phyloP scores from a whole-genome alignment of 2,113 vertebrate species.

The Festucalex cinctus region DNA sequence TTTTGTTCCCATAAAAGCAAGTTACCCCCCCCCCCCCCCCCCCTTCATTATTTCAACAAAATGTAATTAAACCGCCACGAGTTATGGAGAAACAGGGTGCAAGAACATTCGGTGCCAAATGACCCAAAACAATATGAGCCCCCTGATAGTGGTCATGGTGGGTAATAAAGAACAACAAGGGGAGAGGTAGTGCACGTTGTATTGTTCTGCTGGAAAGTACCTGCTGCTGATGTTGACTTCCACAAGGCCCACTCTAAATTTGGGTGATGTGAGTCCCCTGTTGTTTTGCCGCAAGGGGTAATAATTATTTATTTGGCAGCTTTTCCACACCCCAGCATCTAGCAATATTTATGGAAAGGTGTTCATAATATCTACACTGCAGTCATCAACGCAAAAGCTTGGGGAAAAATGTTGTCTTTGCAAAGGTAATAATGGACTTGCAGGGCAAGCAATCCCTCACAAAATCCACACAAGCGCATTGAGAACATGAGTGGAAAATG shows the following conservation, averaged over 20 bases:
- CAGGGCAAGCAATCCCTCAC: no score
- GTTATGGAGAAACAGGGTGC: constrained; percentile 65
- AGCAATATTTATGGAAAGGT: constrained; percentile 52
- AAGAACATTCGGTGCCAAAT: constrained; percentile 76
- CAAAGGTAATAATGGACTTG: background rate
- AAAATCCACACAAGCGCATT: background rate
- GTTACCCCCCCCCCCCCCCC: no score
- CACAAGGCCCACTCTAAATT: constrained; percentile 63
- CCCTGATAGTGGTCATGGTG: constrained; percentile 61
- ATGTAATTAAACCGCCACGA: constrained; percentile 78
- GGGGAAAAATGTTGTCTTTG: no score
- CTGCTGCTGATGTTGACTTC: constrained; percentile 59
- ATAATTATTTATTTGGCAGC: constrained; percentile 73
- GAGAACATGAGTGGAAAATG: background rate
- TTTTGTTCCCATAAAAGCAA: constrained; percentile 69
- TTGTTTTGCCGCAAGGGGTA: constrained; percentile 64
- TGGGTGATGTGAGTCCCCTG: constrained; percentile 64
- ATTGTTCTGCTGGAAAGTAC: constrained; percentile 64
- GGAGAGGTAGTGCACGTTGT: constrained; percentile 57
- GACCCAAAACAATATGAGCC: constrained; percentile 76
- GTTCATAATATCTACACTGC: constrained; percentile 8
- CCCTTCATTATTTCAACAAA: constrained; percentile 78
- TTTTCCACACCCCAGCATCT: constrained; percentile 39
- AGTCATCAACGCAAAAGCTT: background rate
- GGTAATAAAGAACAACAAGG: constrained; percentile 75